Evolutionary conservation across 1,140 invertebrate species (phyloP).

Genomic region (Drosophila pachea): DNA sequence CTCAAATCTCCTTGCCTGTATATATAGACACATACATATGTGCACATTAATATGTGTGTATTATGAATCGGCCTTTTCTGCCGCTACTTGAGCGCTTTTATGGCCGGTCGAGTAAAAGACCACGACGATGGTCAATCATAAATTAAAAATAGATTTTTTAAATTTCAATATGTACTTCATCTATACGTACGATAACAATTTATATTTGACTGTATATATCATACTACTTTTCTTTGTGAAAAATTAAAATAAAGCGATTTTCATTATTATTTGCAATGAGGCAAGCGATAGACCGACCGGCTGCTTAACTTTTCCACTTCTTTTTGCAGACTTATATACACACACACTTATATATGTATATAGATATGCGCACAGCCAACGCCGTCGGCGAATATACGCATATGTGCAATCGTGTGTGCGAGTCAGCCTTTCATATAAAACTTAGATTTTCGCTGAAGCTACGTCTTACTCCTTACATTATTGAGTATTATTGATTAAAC

Average conservation of each 20-base stretch:
- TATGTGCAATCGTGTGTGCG: slow-evolving; percentile 28
- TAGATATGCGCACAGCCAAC: slow-evolving; percentile 46
- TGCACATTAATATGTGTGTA: slow-evolving; percentile 41
- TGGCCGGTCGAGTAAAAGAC: slow-evolving; percentile 63
- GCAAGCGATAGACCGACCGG: slow-evolving; percentile 43
- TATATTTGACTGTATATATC: slow-evolving; percentile 12
- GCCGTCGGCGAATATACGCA: slow-evolving; percentile 49
- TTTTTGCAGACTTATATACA: slow-evolving; percentile 65
- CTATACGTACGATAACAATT: slow-evolving; percentile 19
- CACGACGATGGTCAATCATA: slow-evolving; percentile 51
- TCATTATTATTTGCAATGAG: slow-evolving; percentile 35
- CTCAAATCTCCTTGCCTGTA: slow-evolving; percentile 37
- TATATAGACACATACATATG: neutral
- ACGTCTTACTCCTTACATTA: neutral
- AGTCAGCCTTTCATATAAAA: slow-evolving; percentile 39
- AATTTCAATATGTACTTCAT: slow-evolving; percentile 47
- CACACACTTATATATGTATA: slow-evolving; percentile 24
- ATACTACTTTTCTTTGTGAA: neutral
- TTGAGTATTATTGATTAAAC: neutral
- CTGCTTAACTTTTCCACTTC: slow-evolving; percentile 61
- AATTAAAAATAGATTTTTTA: slow-evolving; percentile 70
- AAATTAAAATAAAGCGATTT: slow-evolving; percentile 5
- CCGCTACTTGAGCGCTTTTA: slow-evolving; percentile 31
- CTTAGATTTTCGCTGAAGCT: slow-evolving; percentile 17
- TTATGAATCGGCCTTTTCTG: slow-evolving; percentile 67